Base-by-base conservation (phyloP, 2,113 vertebrate genomes). In the Bostrychus sinensis region DNA sequence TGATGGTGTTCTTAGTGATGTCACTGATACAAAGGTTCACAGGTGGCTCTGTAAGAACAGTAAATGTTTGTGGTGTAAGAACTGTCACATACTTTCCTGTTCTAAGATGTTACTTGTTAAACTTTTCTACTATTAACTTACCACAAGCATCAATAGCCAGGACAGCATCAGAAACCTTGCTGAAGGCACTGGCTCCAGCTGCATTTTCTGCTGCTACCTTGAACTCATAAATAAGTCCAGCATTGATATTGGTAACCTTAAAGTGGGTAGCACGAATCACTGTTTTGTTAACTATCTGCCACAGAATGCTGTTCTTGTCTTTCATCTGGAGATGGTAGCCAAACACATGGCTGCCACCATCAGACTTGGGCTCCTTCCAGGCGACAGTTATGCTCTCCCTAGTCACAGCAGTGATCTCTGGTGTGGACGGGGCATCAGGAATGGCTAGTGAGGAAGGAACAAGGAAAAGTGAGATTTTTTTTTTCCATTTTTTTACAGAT, bases 271-370 rank as follows among this genome's bases (percentile, higher is more conserved):
- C 95, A 62, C 97, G 96, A 75, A 99, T 97, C 45, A 98, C 83
- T 55, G 91, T 95, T 88, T 93, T 97, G 89, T 96, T 99, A 70
- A 90, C 93, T 70, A 91, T 97, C 83, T 96, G 96, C 97, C 97
- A 99, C 65, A 98, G 85, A 64, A 99, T 95, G 84, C 97, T 98
- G 67, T 99, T 99, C 73, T 92, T 95, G 78, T 99, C 97, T 84
- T 99, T 99, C 94, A 99, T 98, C 84, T 98, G 94, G 43, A 99
- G 88, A 72, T 99, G 96, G 72, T 99, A 98, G 68, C 97, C 97
- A 67, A 74, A 92, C 45, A 99, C 91, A 42, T 93, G 83, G 85
- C 78, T 98, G 67, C 97, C 97, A 65, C 97, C 97, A 73, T 96
- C 96, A 59, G 92, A 94, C 56, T 94, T 93, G 41, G 97, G 97